Conservation (phyloP, 2,888 invertebrate species). For the Dolichopus griseipennis region DNA sequence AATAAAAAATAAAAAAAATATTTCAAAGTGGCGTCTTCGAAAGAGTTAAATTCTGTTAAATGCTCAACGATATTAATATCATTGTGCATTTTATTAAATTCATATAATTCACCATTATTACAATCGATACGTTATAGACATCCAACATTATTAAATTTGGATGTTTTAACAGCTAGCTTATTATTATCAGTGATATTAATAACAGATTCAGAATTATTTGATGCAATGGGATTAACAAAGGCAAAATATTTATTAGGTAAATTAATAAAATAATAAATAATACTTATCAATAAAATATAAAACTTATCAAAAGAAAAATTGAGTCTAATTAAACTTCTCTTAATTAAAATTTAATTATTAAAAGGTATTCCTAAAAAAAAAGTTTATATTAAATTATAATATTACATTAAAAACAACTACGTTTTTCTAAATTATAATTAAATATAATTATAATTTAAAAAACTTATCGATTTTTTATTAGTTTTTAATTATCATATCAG, state of each 20-base stretch:
- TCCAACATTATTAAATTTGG: constrained; percentile 18
- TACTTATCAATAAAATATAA: no score
- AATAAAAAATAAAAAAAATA: no score
- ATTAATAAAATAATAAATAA: background rate
- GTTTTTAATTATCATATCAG: no score
- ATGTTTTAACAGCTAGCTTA: constrained; percentile 23
- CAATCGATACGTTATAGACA: constrained; percentile 17
- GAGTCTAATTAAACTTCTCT: no score
- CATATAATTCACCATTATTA: constrained; percentile 23
- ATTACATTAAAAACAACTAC: no score
- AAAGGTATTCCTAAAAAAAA: no score
- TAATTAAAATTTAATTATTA: no score
- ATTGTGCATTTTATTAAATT: constrained; percentile 24
- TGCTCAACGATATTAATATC: constrained; percentile 24
- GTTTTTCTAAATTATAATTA: no score
- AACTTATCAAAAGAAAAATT: no score
- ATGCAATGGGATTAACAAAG: constrained; percentile 25
- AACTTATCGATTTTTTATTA: no score
- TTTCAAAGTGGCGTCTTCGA: constrained; percentile 24
- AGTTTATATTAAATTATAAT: no score
- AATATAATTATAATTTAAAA: no score
- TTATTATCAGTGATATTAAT: constrained; percentile 22
- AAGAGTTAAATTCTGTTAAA: constrained; percentile 22
- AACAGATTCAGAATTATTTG: constrained; percentile 20
- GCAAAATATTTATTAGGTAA: constrained; percentile 24